Base-by-base conservation (phyloP, 2,888 invertebrate species). In the Auanema sp. region DNA sequence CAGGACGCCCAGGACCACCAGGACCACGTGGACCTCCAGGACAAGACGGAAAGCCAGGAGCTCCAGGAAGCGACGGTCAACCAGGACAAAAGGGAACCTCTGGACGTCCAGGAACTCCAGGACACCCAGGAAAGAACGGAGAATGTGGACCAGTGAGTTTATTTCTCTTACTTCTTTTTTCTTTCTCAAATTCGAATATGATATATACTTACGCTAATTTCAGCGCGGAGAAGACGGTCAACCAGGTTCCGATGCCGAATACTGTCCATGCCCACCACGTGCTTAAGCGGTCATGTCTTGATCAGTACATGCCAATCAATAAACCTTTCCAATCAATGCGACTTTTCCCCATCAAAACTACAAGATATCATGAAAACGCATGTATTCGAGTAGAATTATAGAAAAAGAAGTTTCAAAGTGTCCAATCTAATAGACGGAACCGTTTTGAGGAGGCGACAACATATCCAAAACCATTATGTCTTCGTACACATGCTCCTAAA, bases 11-110 rank as follows among this genome's bases (percentile, higher is more conserved):
- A 65, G 73, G 73, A 68, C 71, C 69, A 62, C 66, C 60, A 52
- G 73, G 76, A 62, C 72, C 73, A 53, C 66, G 73, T 33, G 76
- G 76, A 65, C 69, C 70, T 25, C 64, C 69, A 25, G 76, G 76
- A 68, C 69, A 72, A 60, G 64, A 62, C 40, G 71, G 71, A 64
- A 65, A 68, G 47, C 70, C 66, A 47, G 72, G 72, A 64, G 64
- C 64, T 21, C 66, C 70, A 60, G 72, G 70, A 66, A 62, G 58
- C 52, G 69, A 71, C 40, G 74, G 76, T 64, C 67, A 69, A 21
- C 65, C 72, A 40, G 76, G 75, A 65, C 65, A 66, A 57, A 44
- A 50, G 14, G 75, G 75, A 69, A 68, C 66, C 55, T 60, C 70
- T 24, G 76, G 76, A 68, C 59, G 65, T 14, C 67, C 67, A 51